Conservation (phyloP, 2,888 invertebrate species). For the Liopterus haemorrhoidalis region DNA sequence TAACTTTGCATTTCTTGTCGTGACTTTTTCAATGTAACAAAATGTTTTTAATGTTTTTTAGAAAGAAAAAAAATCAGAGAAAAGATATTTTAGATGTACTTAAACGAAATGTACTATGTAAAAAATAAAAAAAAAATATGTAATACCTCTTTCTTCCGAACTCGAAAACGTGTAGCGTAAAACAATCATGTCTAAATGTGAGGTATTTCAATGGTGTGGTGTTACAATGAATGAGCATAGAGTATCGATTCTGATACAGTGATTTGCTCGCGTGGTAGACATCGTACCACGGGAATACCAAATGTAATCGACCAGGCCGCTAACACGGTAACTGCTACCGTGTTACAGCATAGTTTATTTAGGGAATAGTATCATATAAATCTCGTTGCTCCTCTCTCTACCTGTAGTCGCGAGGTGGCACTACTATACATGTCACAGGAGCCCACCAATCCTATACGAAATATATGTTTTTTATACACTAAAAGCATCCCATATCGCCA, state of each 20-base stretch:
- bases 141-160: constrained; percentile 23
- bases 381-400: too few relatives aligned
- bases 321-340: constrained; percentile 22
- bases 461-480: too few relatives aligned
- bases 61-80: constrained; percentile 12
- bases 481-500: too few relatives aligned
- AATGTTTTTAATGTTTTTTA: constrained; percentile 24
- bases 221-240: too few relatives aligned
- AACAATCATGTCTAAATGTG: constrained; percentile 23
- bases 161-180: constrained; percentile 21
- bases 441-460: too few relatives aligned
- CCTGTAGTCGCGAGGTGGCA: too few relatives aligned
- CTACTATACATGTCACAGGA: too few relatives aligned
- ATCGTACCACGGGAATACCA: constrained; percentile 19
- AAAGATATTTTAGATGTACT: constrained; percentile 23
- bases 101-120: constrained; percentile 18
- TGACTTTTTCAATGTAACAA: constrained; percentile 24
- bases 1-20: constrained; percentile 25
- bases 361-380: too few relatives aligned
- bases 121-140: constrained; percentile 19
- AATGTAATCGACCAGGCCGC: constrained; percentile 23
- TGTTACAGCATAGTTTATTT: too few relatives aligned
- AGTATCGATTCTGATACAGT: constrained; percentile 14
- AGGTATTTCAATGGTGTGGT: background rate
- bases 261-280: constrained; percentile 4